Conservation (phyloP, 2,113 vertebrate genomes). For the Pterocles burchelli region DNA sequence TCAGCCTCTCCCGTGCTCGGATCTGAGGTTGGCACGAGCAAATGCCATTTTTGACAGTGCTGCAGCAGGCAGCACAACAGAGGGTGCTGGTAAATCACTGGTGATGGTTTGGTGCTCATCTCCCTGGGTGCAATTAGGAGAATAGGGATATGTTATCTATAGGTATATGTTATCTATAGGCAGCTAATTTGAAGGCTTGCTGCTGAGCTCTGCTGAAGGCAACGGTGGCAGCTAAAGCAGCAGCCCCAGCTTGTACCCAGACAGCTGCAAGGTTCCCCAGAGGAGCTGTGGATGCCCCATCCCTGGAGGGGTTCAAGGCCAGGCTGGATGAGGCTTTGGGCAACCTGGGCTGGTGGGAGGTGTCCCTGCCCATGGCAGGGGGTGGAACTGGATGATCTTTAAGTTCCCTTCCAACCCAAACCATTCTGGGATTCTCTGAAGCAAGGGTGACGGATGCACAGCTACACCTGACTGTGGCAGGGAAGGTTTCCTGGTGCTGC, state of each 20-base stretch:
- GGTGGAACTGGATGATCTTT: too few species aligned
- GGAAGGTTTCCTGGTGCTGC: not conserved
- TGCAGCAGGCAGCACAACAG: not conserved
- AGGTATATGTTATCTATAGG: not conserved
- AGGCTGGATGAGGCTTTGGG: too few species aligned
- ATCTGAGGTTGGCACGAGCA: not conserved
- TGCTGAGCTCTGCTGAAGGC: not conserved
- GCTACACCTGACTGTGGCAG: not conserved
- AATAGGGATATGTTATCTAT: not conserved
- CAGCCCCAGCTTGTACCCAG: not conserved
- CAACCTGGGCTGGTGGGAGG: too few species aligned
- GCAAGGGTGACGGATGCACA: not conserved
- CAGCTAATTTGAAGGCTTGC: not conserved
- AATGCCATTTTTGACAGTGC: not conserved
- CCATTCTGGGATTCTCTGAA: not conserved
- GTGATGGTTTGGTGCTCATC: not conserved
- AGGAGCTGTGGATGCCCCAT: too few species aligned
- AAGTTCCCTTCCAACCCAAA: too few species aligned
- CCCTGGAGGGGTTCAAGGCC: too few species aligned
- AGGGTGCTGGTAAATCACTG: not conserved
- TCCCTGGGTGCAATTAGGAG: not conserved
- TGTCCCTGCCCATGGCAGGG: too few species aligned
- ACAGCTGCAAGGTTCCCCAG: rapidly evolving
- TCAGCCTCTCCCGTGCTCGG: rapidly evolving
- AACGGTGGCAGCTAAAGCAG: not conserved